Evolutionary conservation across 2,113 vertebrate species (phyloP), one percentile per base, ranked within the genome.

Genomic region (Phyllostomus discolor): DNA sequence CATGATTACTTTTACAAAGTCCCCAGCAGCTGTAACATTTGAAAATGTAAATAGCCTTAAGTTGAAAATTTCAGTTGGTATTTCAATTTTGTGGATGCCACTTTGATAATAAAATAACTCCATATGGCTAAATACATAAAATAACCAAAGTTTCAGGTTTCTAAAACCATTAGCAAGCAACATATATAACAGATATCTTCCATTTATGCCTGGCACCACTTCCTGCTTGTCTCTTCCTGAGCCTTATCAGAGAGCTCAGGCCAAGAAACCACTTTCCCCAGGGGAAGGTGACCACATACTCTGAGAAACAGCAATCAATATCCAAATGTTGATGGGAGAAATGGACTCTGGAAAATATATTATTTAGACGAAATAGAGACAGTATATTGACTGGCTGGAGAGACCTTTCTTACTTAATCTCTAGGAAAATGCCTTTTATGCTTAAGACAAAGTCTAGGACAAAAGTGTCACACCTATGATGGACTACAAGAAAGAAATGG

Each of bases 401-500:
- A 33, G 10, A 26, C 22, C n/a, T 46, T 82, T 19, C 22, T 72
- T 48, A 64, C 26, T n/a, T 66, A 62, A 83, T 33, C 33, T 48
- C 7, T 35, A 64, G 35, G 10, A 83, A 87, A 88, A 50, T 1
- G 10, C 9, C 24, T 83, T 57, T 52, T 19, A 57, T 0, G 16
- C 3, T 5, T 72, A 48, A 15, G 2, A 35, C 72, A 88, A 90
- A 90, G 6, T 10, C 7, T 20, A 41, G 4, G 5, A 7, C 78
- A 62, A 75, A 69, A 1, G 2, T 28, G 4, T 14, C 1, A 31
- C 9, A 9, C 28, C 19, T 24, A 48, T 43, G 22, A 46, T 0
- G 1, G 8, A 17, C 1, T 16, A 10, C 2, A 2, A 2, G 10
- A n/a, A 35, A 1, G 1, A 26, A 33, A 3, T 2, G 0, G 19